Evolutionary conservation across 2,888 invertebrate species (phyloP), one percentile per base, ranked within the genome.

Genomic region (Brachylomia viminalis): DNA sequence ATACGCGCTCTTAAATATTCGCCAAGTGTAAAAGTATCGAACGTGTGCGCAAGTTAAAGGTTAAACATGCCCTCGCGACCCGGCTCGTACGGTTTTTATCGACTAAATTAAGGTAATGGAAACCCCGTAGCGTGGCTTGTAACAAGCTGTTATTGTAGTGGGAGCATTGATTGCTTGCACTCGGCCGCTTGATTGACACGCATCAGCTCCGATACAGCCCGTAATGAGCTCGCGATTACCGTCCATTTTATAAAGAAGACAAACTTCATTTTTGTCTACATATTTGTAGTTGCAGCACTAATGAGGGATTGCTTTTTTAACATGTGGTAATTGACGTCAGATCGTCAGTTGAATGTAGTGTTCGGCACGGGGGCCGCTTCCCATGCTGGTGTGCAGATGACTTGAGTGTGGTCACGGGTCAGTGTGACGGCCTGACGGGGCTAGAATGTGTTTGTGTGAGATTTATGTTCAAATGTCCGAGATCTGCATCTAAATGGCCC

Each of bases 151-250:
- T 94, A 93, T 94, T 94, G 94, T 93, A 80, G 78, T 90, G 86
- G 87, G 87, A 82, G 84, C 90, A 91, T 91, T 92, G 93, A 93
- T 92, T 92, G 93, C 91, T 91, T 88, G 91, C 90, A 90, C 92
- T 90, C 82, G 84, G 85, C 68, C 77, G 70, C 87, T 90, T 94
- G 95, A 95, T 94, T 95, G 95, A 95, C 95, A 93, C 86, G 90
- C 94, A 93, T 94, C 94, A 93, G 86, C 90, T 91, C 90, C 90
- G 93, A 91, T 92, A 92, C 87, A 89, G 87, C 86, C 88, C 86
- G 92, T 95, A 95, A 95, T 95, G 94, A 94, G 92, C 91, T 84
- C 84, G 92, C 92, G 92, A 94, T 95, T 93, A 93, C 91, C 90
- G 88, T 86, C 92, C 88, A 91, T 92, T 90, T 91, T 87, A 90